Percentiles rank a stretch among this genome's conserved stretches.
Evolutionary conservation across 2,888 invertebrate species (phyloP).

Genomic region (Dendrolimus pini): DNA sequence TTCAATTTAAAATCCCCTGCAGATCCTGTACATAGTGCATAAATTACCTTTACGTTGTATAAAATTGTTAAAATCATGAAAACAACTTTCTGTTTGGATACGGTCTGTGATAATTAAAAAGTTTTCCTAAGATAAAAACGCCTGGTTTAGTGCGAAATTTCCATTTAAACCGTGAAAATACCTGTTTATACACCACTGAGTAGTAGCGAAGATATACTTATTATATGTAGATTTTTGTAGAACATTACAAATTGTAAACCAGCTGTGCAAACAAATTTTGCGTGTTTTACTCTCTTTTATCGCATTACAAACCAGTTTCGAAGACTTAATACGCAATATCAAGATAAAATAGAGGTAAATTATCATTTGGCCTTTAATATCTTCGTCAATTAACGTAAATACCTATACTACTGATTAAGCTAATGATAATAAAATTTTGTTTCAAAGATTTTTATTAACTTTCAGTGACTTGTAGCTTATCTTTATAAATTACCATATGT

Average conservation of each 20-base stretch:
- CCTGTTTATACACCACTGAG: background rate
- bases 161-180: conserved; percentile 10
- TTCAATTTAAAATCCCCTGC: conserved; percentile 4
- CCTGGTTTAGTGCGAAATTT: conserved; percentile 32
- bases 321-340: background rate
- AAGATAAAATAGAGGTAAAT: background rate
- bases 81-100: conserved; percentile 19
- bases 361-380: background rate
- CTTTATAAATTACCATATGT: background rate
- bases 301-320: conserved; percentile 8
- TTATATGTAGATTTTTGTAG: background rate
- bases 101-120: conserved; percentile 18
- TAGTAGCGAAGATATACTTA: too few relatives aligned
- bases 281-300: conserved; percentile 16
- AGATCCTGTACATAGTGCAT: background rate
- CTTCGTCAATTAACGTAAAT: background rate
- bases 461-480: background rate
- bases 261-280: conserved; percentile 21
- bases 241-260: conserved; percentile 7
- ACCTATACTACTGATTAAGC: too few relatives aligned
- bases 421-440: too few relatives aligned
- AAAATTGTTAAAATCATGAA: background rate
- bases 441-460: too few relatives aligned
- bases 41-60: background rate
- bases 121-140: conserved; percentile 23